A percentile compares a stretch with the other conserved stretches of the same genome.
Evolutionary conservation across 2,113 vertebrate species (phyloP).

Genomic region (Meleagris gallopavo): DNA sequence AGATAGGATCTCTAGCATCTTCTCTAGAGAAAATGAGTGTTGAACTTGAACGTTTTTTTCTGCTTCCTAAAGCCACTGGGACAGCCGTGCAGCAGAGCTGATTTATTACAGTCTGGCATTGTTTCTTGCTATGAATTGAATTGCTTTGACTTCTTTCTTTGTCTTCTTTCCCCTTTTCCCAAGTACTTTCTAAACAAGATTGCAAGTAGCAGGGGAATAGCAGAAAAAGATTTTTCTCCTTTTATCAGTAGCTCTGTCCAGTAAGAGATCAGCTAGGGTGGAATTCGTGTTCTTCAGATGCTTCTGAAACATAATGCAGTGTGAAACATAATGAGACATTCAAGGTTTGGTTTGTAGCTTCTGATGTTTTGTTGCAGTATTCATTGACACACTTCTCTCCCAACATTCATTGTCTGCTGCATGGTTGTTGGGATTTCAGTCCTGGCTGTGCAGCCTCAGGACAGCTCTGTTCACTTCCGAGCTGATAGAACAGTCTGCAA

Average conservation of each 20-base stretch:
- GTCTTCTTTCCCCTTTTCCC: background rate
- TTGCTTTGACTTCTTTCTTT: background rate
- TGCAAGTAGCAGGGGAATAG: background rate
- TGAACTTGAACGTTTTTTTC: background rate
- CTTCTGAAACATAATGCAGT: background rate
- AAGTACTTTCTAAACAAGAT: background rate
- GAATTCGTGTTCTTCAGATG: background rate
- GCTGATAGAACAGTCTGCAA: background rate
- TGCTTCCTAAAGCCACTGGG: background rate
- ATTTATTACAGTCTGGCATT: background rate
- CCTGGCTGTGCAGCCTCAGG: background rate
- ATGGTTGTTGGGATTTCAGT: background rate
- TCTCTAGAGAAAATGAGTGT: background rate
- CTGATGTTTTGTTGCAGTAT: background rate
- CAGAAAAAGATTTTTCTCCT: background rate
- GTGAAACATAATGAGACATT: too few relatives aligned
- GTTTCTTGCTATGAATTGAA: constrained; percentile 16
- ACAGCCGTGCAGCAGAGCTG: background rate
- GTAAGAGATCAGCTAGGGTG: background rate
- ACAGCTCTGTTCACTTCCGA: background rate
- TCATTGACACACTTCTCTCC: background rate
- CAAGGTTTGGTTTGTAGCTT: background rate
- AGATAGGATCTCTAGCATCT: background rate
- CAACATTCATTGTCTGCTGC: background rate
- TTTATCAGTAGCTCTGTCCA: background rate